Evolutionary conservation across 2,113 vertebrate genomes (phyloP).

Genomic region (Pimephales promelas): DNA sequence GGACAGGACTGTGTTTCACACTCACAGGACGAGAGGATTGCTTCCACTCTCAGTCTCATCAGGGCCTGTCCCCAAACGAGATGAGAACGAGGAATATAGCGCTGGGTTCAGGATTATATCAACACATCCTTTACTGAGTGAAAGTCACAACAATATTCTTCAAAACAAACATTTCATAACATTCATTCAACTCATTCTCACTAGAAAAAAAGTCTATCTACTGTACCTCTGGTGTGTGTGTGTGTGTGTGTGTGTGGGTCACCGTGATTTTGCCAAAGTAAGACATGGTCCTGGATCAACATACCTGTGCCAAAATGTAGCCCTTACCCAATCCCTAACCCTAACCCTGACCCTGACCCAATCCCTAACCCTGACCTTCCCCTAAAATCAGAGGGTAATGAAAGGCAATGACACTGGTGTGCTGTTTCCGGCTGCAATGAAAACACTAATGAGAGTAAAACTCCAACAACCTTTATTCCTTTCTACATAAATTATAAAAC

Average conservation of each 20-base stretch:
- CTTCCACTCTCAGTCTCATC: neutral
- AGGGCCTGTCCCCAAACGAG: constrained; percentile 21
- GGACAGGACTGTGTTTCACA: neutral
- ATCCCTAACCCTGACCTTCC: too few relatives aligned
- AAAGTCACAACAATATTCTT: neutral
- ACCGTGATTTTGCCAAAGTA: too few relatives aligned
- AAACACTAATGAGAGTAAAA: neutral
- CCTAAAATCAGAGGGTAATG: too few relatives aligned
- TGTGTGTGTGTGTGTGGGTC: too few relatives aligned
- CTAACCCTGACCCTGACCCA: too few relatives aligned
- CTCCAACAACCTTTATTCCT: neutral
- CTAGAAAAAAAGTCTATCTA: neutral
- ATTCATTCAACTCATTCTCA: neutral
- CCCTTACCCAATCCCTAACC: too few relatives aligned
- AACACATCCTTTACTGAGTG: neutral
- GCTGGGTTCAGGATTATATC: neutral
- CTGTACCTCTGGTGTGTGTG: too few relatives aligned
- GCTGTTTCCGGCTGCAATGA: neutral
- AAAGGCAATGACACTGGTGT: too few relatives aligned
- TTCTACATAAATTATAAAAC: neutral
- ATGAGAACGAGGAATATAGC: too few relatives aligned
- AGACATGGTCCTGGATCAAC: too few relatives aligned
- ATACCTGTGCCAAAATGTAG: too few relatives aligned
- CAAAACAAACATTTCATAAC: neutral
- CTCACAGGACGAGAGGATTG: neutral